phyloP scores from a whole-genome alignment of 2,113 vertebrate species.

The Seriola dumerili region DNA sequence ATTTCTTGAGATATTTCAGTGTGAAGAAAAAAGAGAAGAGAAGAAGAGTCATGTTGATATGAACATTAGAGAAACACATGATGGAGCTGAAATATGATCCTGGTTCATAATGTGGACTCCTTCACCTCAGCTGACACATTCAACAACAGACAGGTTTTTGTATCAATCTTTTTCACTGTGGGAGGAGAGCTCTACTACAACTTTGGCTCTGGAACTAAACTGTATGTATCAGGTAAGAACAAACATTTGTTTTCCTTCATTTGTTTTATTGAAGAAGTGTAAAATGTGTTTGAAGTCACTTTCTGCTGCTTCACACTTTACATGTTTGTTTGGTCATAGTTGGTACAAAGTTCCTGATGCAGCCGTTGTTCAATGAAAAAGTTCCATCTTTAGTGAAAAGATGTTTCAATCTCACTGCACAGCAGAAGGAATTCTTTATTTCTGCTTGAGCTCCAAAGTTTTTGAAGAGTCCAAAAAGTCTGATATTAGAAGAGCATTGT shows the following conservation, averaged over 20 bases:
- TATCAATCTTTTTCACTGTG: conserved; percentile 20
- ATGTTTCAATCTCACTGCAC: not conserved
- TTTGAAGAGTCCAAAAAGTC: no score
- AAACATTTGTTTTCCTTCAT: not conserved
- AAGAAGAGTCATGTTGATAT: not conserved
- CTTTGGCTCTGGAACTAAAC: conserved; percentile 46
- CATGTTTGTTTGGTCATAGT: not conserved
- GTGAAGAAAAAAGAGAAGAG: not conserved
- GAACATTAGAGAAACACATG: not conserved
- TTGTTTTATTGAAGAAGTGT: not conserved
- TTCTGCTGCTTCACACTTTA: not conserved
- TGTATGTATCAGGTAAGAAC: conserved; percentile 41
- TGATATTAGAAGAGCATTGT: no score
- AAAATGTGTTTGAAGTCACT: conserved; percentile 4
- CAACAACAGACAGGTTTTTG: conserved; percentile 32
- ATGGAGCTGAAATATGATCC: not conserved
- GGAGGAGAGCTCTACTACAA: fast-evolving
- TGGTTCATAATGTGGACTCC: not conserved
- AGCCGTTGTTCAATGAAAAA: not conserved
- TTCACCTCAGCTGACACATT: not conserved
- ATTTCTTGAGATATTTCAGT: not conserved
- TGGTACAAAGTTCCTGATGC: not conserved
- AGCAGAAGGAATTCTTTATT: not conserved
- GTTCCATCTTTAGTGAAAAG: not conserved
- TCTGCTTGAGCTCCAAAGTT: not conserved